phyloP scores from a whole-genome alignment of 64 coral and sea anemone genomes.

The Acropora tenuis region DNA sequence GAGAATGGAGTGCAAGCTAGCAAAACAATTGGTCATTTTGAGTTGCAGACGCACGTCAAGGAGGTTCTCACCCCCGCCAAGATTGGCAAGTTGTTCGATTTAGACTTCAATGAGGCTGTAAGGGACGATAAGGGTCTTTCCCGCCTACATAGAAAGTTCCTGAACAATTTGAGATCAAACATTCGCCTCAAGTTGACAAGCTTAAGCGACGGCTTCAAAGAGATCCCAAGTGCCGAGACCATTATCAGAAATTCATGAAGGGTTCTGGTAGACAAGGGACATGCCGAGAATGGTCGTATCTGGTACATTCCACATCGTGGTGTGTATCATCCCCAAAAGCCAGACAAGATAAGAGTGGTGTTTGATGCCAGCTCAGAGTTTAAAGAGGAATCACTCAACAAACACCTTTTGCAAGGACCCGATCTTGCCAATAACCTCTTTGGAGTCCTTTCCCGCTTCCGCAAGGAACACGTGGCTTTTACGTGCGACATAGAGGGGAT shows the following conservation, averaged over 20 bases:
- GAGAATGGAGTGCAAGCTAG: neutral
- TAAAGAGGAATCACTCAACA: neutral
- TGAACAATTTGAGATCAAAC: neutral
- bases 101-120: constrained; percentile 4
- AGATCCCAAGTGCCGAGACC: neutral
- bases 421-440: neutral
- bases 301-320: neutral
- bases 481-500: neutral
- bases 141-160: neutral
- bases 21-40: constrained; percentile 7
- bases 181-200: neutral
- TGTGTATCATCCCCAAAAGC: neutral
- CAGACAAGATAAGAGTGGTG: neutral
- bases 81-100: constrained; percentile 14
- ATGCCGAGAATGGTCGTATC: neutral
- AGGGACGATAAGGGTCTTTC: constrained; percentile 14
- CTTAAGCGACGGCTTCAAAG: neutral
- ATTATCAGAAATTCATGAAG: neutral
- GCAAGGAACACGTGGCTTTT: neutral
- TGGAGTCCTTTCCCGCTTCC: neutral
- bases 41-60: neutral
- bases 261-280: neutral
- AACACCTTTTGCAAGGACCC: neutral
- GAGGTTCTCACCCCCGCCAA: neutral
- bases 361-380: neutral